phyloP scores from a whole-genome alignment of 2,113 vertebrate genomes.

The Mola mola region DNA sequence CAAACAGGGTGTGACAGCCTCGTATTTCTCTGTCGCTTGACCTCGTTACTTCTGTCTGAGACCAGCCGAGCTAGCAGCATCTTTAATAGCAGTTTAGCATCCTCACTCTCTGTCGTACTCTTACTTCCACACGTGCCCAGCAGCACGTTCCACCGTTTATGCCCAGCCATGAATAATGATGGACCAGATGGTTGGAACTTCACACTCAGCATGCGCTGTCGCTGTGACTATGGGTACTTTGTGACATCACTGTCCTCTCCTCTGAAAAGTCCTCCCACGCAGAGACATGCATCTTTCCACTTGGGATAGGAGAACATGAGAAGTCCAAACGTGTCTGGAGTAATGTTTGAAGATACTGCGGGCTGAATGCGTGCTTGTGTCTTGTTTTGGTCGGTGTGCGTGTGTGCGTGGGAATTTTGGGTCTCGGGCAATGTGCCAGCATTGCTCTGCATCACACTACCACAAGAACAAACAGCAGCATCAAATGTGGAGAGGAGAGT shows the following conservation, averaged over 20 bases:
- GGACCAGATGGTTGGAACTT: slow-evolving; percentile 68
- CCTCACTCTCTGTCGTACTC: slow-evolving; percentile 15
- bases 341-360: slow-evolving; percentile 24
- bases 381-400: slow-evolving; percentile 17
- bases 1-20: neutral
- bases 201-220: slow-evolving; percentile 60
- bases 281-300: slow-evolving; percentile 4
- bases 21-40: neutral
- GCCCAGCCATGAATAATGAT: slow-evolving; percentile 64
- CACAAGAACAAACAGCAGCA: slow-evolving; percentile 56
- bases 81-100: slow-evolving; percentile 27
- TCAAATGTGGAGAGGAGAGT: slow-evolving; percentile 1
- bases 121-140: slow-evolving; percentile 50
- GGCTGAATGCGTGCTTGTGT: slow-evolving; percentile 10
- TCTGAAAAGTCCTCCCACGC: slow-evolving; percentile 24
- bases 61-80: neutral
- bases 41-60: neutral
- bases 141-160: slow-evolving; percentile 59
- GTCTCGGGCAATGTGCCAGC: slow-evolving; percentile 67
- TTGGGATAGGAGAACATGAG: slow-evolving; percentile 12
- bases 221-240: slow-evolving; percentile 32
- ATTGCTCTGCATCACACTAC: slow-evolving; percentile 59
- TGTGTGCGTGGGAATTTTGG: slow-evolving; percentile 47
- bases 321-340: slow-evolving; percentile 37
- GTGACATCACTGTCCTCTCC: slow-evolving; percentile 47